Evolutionary conservation across 1,140 invertebrate genomes (phyloP).

Genomic region (Leptopilina boulardi): DNA sequence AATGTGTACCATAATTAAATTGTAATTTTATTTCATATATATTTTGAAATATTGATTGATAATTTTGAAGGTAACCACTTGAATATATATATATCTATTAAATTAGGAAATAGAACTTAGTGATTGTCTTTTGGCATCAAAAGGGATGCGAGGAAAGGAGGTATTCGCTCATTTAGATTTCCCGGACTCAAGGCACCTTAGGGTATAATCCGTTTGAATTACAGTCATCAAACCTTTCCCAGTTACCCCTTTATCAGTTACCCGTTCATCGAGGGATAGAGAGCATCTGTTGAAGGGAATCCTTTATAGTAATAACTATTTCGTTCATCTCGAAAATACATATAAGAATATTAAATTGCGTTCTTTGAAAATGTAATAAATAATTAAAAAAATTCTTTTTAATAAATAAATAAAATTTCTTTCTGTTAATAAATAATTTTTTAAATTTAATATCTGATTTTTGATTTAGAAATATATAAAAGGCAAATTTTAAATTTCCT

Average conservation of each 20-base stretch:
- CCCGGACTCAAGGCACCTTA: constrained; percentile 54
- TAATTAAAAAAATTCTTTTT: too few species aligned
- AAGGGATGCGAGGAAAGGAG: neutral
- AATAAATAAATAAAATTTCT: too few species aligned
- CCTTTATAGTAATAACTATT: neutral
- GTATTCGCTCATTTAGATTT: constrained; percentile 63
- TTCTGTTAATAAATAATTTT: too few species aligned
- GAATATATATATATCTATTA: too few species aligned
- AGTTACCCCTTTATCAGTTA: constrained; percentile 50
- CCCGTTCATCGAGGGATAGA: constrained; percentile 59
- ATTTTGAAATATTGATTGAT: neutral
- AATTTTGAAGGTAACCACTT: neutral
- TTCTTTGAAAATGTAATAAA: too few species aligned
- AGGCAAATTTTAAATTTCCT: too few species aligned
- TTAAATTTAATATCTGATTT: too few species aligned
- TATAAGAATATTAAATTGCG: too few species aligned
- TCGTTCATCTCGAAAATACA: neutral
- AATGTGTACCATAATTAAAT: too few species aligned
- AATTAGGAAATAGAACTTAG: neutral
- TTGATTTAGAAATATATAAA: too few species aligned
- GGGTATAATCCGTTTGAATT: constrained; percentile 70
- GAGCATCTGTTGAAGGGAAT: constrained; percentile 59
- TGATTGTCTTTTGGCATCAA: neutral
- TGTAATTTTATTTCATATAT: too few species aligned
- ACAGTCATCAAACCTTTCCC: constrained; percentile 59